phyloP scores from a whole-genome alignment of 2,113 vertebrate species.

The Gadus chalcogrammus region DNA sequence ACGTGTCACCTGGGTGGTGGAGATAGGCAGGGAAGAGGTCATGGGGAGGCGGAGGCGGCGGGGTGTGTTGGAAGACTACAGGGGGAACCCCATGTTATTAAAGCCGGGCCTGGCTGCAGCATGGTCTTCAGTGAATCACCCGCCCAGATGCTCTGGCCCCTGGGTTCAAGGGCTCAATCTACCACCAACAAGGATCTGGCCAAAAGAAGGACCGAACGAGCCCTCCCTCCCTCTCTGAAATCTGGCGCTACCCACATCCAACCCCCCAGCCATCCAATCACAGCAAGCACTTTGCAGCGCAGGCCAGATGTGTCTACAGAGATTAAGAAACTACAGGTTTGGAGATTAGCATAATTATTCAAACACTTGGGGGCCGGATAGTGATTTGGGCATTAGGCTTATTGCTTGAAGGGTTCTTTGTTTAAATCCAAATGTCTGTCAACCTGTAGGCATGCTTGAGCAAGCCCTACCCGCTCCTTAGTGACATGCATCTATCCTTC shows the following conservation, averaged over 20 bases:
- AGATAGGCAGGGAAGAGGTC: constrained; percentile 19
- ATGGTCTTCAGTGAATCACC: constrained; percentile 34
- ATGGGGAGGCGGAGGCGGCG: constrained; percentile 5
- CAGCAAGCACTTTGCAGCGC: constrained; percentile 20
- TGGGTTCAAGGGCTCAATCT: constrained; percentile 61
- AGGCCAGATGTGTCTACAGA: constrained; percentile 43
- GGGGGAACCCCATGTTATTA: constrained; percentile 35
- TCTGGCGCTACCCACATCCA: not conserved
- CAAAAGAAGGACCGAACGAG: constrained; percentile 1
- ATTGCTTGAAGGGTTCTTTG: no score
- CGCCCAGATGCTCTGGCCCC: constrained; percentile 62
- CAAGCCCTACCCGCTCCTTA: no score
- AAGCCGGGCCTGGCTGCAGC: constrained; percentile 46
- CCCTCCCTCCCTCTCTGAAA: constrained; percentile 24
- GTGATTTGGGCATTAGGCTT: no score
- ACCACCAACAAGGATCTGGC: constrained; percentile 45
- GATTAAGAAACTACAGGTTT: constrained; percentile 26
- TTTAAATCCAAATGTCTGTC: no score
- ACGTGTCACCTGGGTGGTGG: constrained; percentile 7
- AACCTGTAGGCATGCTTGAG: no score
- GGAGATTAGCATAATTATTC: no score
- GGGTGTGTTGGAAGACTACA: constrained; percentile 31
- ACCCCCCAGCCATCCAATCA: constrained; percentile 13
- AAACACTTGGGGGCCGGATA: no score
- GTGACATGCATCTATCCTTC: no score